Conservation (phyloP, 2,113 vertebrate genomes). For the Calyptomena viridis region DNA sequence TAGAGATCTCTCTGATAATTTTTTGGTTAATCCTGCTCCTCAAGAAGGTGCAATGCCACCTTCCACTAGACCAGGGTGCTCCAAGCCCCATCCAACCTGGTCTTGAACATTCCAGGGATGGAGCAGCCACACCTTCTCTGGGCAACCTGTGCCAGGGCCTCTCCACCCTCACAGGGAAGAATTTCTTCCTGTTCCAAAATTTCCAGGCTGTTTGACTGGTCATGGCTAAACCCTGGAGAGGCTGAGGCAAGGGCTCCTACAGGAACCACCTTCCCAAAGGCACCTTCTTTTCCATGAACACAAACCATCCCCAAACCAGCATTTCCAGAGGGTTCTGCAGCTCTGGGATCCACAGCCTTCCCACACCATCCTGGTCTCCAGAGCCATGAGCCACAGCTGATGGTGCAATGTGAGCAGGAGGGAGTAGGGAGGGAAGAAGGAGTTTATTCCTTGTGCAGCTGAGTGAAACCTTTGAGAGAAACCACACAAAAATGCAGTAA, state of each 20-base stretch:
- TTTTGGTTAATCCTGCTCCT: not conserved
- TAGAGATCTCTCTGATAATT: not conserved
- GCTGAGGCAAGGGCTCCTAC: not conserved
- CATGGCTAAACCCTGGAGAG: not conserved
- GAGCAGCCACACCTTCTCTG: not conserved
- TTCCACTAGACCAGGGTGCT: not conserved
- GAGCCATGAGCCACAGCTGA: not conserved
- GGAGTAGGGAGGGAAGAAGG: not conserved
- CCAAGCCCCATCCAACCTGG: not conserved
- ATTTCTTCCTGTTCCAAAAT: not conserved
- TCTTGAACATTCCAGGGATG: not conserved
- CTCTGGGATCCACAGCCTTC: not conserved
- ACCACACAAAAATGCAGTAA: not conserved
- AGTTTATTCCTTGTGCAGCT: not conserved
- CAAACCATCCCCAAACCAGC: not conserved
- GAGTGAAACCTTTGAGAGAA: not conserved
- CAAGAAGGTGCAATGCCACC: not conserved
- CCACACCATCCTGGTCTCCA: not conserved
- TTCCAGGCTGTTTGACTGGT: not conserved
- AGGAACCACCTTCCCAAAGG: not conserved
- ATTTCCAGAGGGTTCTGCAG: not conserved
- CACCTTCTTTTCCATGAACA: not conserved
- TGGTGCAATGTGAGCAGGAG: not conserved
- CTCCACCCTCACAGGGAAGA: not conserved
- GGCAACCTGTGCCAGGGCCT: not conserved